Evolutionary conservation across 2,113 vertebrate species (phyloP).

Genomic region (Todiramphus saurophagus): DNA sequence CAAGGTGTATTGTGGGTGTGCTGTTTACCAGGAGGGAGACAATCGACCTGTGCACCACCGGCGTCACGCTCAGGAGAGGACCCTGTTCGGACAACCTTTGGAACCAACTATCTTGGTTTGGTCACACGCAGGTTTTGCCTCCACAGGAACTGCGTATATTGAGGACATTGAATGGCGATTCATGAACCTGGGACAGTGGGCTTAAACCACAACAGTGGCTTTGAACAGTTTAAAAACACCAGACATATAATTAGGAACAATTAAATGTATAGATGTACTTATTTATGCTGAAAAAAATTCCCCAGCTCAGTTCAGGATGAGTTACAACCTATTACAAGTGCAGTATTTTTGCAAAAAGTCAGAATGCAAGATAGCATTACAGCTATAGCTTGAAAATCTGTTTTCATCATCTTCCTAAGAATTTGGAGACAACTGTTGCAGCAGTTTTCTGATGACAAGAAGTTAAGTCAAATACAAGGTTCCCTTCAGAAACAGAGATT

Average conservation of each 20-base stretch:
- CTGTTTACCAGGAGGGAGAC: too few relatives aligned
- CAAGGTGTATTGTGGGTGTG: too few relatives aligned
- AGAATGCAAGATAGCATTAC: neutral
- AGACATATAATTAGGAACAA: neutral
- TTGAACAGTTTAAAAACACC: neutral
- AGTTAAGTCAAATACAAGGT: neutral
- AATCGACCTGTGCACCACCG: too few relatives aligned
- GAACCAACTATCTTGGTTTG: too few relatives aligned
- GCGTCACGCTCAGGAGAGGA: too few relatives aligned
- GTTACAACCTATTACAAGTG: neutral
- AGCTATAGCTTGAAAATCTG: neutral
- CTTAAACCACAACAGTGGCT: neutral
- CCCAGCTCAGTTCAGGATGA: neutral
- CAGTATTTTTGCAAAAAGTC: neutral
- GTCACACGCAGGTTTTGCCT: too few relatives aligned
- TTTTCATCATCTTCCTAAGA: neutral
- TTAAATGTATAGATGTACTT: neutral
- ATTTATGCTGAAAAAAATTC: neutral
- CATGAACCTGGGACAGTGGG: neutral
- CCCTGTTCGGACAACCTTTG: too few relatives aligned
- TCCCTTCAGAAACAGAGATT: neutral
- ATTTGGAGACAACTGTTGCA: neutral
- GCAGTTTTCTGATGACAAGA: neutral
- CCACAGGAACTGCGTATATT: too few relatives aligned
- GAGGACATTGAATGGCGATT: too few relatives aligned